A percentile compares a stretch with the other conserved stretches of the same genome.
Conservation (phyloP, 2,113 vertebrate genomes). For the Microtus oregoni region DNA sequence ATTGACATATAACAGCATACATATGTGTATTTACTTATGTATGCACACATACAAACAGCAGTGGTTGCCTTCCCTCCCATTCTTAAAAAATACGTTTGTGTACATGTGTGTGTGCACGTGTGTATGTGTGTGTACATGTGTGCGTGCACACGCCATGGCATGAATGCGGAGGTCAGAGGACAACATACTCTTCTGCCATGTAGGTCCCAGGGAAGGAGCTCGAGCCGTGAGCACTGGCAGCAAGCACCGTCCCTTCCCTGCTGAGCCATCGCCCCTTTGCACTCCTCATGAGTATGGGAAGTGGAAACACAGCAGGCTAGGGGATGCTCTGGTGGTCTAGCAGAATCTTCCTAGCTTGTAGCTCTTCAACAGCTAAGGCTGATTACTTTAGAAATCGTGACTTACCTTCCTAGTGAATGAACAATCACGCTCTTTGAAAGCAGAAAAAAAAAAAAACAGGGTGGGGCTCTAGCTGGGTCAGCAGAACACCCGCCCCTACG, state of each 20-base stretch:
- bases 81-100: not conserved
- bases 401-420: slow-evolving; percentile 21
- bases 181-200: not conserved
- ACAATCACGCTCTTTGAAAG: not conserved
- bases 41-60: not conserved
- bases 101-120: too few species aligned
- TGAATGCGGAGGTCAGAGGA: not conserved
- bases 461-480: not conserved
- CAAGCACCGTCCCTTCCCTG: too few species aligned
- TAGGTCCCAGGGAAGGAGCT: not conserved
- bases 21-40: not conserved
- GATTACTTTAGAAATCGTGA: not conserved
- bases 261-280: not conserved
- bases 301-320: not conserved
- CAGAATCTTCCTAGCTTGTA: not conserved
- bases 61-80: not conserved
- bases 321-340: not conserved
- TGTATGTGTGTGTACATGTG: not conserved
- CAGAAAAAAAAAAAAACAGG: not conserved
- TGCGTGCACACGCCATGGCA: not conserved
- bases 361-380: slow-evolving; percentile 43
- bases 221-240: too few species aligned
- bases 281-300: not conserved
- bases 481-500: not conserved
- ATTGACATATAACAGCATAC: not conserved